These are phyloP conservation scores for Epiblema foenella DNA, from an alignment of 2,888 invertebrate species.

Conservation along the genomic window DNA sequence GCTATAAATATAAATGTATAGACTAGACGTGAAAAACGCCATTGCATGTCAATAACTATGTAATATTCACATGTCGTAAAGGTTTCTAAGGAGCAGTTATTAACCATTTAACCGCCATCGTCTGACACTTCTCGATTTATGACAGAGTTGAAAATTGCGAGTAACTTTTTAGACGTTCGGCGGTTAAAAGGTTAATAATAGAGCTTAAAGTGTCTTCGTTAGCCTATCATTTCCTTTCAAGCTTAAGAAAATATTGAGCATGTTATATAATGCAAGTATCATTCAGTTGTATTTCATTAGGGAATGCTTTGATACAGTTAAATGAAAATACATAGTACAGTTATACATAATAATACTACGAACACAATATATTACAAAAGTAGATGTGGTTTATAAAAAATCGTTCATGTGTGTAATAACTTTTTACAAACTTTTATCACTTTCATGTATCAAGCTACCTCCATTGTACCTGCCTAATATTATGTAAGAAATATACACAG, in stretches of 20 bases:
- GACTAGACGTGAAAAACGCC: neutral
- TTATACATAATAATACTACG: neutral
- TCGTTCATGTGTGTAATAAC: neutral
- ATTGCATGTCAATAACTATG: neutral
- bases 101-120: too few relatives aligned
- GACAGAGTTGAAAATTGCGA: too few relatives aligned
- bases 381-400: neutral
- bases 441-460: too few relatives aligned
- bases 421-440: too few relatives aligned
- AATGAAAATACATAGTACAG: slow-evolving; percentile 1
- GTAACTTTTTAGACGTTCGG: too few relatives aligned
- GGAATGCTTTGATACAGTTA: slow-evolving; percentile 1
- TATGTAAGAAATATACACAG: too few relatives aligned
- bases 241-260: neutral
- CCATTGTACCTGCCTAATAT: too few relatives aligned
- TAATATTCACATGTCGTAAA: too few relatives aligned
- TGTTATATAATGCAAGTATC: neutral
- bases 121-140: too few relatives aligned
- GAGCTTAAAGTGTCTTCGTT: neutral
- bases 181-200: neutral
- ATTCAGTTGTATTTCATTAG: neutral
- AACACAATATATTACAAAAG: neutral
- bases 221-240: neutral
- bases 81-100: too few relatives aligned
- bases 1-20: neutral